Evolutionary conservation across 2,888 invertebrate species (phyloP), one percentile per base, ranked within the genome.

Genomic region (Hymenopus coronatus): DNA sequence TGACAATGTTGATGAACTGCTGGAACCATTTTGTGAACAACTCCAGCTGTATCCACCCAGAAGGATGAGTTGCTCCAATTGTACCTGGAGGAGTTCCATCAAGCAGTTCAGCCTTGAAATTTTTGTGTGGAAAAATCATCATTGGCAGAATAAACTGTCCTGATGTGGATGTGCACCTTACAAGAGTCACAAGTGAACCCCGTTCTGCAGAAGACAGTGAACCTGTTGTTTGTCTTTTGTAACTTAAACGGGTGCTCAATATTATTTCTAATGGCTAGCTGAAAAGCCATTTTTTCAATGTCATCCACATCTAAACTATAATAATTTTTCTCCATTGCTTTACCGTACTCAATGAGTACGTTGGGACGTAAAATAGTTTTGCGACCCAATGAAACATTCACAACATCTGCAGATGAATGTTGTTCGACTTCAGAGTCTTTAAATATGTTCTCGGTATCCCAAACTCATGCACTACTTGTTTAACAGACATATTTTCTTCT

Each of bases 101-200:
- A 87, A 92, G 90, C 12, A 93, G 89, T 28, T 92, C 91, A 1
- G 90, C 89, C 82, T 92, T 92, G 93, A 90, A 30, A 4, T 30
- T 30, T 4, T 30, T 30, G 30, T 4, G 4, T 30, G 30, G 30
- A 30, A 30, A 30, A 30, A 30, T 30, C 30, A 30, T 30, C 25
- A 92, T 89, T 12, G 93, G 92, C 7, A 92, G 3, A 92, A 93
- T 91, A 91, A 90, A 92, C 81, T 91, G 86, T 8, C 92, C 92
- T 83, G 90, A 90, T 82, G 92, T 92, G 88, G 90, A 91, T 91
- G 92, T 92, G 83, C 91, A 91, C 33, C 90, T 90, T 54, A 92
- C 91, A 20, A 30, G 30, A 25, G 92, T 90, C n/a, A 91, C 90
- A 82, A 91, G 91, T n/a, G 84, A 70, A 9, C 92, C 92, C 88